Evolutionary conservation across 2,113 vertebrate species (phyloP), one percentile per base, ranked within the genome.

Genomic region (Colistium nudipinnis): DNA sequence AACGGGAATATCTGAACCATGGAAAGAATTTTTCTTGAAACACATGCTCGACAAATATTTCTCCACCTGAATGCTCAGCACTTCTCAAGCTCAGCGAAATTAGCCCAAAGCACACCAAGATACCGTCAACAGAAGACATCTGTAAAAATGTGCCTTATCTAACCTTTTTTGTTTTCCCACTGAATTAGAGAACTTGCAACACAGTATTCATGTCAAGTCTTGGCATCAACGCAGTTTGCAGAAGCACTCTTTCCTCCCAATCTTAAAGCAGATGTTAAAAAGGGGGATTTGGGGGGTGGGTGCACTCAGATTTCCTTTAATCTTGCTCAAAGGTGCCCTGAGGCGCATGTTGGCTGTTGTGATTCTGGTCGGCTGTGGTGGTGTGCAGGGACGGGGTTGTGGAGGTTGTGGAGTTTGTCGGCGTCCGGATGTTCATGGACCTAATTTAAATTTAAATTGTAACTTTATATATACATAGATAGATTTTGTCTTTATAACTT

Each of bases 281-380:
- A 36, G 33, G 36, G n/a, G 10, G 20, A n/a, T n/a, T n/a, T 16
- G n/a, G 3, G 4, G 17, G 20, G 16, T 11, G 7, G 11, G 16
- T 16, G 28, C 14, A 17, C 61, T 62, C 16, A 28, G 3, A 60
- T 74, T 68, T 59, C 43, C 59, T 60, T 82, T 80, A 70, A 80
- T 80, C 70, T 66, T 39, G 7, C 13, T 74, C 39, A 59, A 12
- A 9, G 31, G 4, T 33, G 31, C 4, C 31, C n/a, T n/a, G n/a
- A n/a, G n/a, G n/a, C n/a, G n/a, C n/a, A n/a, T n/a, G n/a, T n/a
- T n/a, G n/a, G n/a, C n/a, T n/a, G n/a, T n/a, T n/a, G n/a, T n/a
- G n/a, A n/a, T n/a, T n/a, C n/a, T n/a, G n/a, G n/a, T n/a, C n/a
- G n/a, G n/a, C n/a, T n/a, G n/a, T n/a, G n/a, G n/a, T n/a, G n/a